Percentiles rank a stretch among this genome's conserved stretches.
Conservation (phyloP, 2,888 invertebrate species). For the Caenorhabditis sp. region DNA sequence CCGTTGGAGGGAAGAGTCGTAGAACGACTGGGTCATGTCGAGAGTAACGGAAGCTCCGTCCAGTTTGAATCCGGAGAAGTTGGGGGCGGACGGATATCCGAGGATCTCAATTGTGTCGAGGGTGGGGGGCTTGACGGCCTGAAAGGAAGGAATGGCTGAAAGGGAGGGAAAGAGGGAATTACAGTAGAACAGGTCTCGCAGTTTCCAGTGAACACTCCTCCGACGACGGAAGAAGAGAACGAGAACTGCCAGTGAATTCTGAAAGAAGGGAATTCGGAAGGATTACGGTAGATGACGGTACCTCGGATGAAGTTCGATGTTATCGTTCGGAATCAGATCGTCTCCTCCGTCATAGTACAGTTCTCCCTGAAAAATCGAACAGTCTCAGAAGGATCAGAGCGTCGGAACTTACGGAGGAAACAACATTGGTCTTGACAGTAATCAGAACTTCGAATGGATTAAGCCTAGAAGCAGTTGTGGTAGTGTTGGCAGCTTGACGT, state of each 20-base stretch:
- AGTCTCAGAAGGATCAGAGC: background rate
- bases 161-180: background rate
- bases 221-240: conserved; percentile 40
- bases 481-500: conserved; percentile 79
- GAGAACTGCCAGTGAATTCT: conserved; percentile 61
- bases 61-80: conserved; percentile 58
- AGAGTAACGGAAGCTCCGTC: conserved; percentile 25
- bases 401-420: conserved; percentile 23
- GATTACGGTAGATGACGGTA: background rate
- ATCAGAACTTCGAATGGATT: conserved; percentile 85
- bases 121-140: conserved; percentile 53
- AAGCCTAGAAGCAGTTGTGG: conserved; percentile 80
- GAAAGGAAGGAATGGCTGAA: no score
- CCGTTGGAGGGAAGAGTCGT: conserved; percentile 25
- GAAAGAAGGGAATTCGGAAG: no score
- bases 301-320: conserved; percentile 51
- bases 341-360: conserved; percentile 76
- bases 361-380: conserved; percentile 58
- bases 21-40: conserved; percentile 31
- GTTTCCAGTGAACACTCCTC: conserved; percentile 45
- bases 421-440: conserved; percentile 70
- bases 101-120: conserved; percentile 69
- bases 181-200: conserved; percentile 51
- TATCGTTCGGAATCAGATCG: conserved; percentile 61
- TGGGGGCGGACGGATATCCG: conserved; percentile 61